These are phyloP conservation scores for Crossocerus cetratus DNA, from an alignment of 2,888 invertebrate genomes.

Conservation along the genomic window DNA sequence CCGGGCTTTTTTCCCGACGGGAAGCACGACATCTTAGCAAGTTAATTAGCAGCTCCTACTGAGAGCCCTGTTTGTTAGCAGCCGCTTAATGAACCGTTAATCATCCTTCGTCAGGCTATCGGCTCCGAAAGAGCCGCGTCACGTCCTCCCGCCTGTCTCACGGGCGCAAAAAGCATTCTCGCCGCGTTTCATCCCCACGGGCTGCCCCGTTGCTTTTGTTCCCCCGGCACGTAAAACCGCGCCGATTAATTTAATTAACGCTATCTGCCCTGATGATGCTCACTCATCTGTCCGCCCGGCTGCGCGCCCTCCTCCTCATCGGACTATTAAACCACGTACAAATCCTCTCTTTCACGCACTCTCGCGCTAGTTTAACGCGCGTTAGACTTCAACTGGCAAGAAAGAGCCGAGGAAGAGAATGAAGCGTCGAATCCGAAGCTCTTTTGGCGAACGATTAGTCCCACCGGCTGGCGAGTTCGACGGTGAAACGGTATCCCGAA, in stretches of 20 bases:
- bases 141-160: neutral
- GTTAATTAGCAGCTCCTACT: constrained; percentile 37
- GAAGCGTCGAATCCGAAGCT: neutral
- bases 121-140: constrained; percentile 18
- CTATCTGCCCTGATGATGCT: constrained; percentile 1
- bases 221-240: constrained; percentile 8
- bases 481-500: constrained; percentile 19
- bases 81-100: constrained; percentile 45
- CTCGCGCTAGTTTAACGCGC: no score
- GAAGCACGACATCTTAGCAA: constrained; percentile 33
- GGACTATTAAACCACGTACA: neutral
- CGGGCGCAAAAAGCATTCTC: constrained; percentile 9
- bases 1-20: constrained; percentile 5
- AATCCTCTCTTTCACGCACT: neutral
- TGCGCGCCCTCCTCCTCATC: neutral
- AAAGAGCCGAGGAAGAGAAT: neutral
- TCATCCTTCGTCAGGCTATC: constrained; percentile 30
- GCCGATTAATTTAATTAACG: constrained; percentile 50
- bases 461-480: constrained; percentile 10
- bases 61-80: constrained; percentile 11
- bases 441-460: constrained; percentile 41
- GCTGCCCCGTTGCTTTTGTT: constrained; percentile 10
- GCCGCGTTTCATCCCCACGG: neutral
- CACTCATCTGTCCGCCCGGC: neutral
- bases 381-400: neutral